phyloP scores from a whole-genome alignment of 2,113 vertebrate species.

The Anolis carolinensis region DNA sequence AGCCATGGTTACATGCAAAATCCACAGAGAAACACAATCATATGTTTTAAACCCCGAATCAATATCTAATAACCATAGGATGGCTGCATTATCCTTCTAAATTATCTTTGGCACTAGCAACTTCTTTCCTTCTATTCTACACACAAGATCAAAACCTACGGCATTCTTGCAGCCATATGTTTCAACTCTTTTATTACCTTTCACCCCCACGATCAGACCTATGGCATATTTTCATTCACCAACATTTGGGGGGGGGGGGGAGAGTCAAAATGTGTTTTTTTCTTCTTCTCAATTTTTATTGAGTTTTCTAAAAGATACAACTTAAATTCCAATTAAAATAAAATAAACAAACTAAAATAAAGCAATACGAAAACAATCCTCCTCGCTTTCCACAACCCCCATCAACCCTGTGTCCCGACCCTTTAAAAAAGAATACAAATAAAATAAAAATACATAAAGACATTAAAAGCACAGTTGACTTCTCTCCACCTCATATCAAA shows the following conservation, averaged over 20 bases:
- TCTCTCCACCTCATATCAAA: too few relatives aligned
- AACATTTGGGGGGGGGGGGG: background rate
- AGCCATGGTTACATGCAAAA: background rate
- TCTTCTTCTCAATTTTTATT: too few relatives aligned
- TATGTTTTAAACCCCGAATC: background rate
- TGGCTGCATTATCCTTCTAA: background rate
- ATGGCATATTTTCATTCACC: background rate
- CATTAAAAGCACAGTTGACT: too few relatives aligned
- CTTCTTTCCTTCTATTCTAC: background rate
- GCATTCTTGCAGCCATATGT: background rate
- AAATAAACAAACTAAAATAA: too few relatives aligned
- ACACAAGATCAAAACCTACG: background rate
- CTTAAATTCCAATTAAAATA: too few relatives aligned
- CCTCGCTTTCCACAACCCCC: too few relatives aligned
- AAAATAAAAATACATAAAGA: too few relatives aligned
- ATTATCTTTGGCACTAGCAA: background rate
- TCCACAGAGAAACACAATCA: background rate
- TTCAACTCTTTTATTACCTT: background rate
- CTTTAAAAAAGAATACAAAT: too few relatives aligned
- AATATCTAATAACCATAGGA: background rate
- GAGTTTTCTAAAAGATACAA: too few relatives aligned
- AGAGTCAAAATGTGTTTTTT: background rate
- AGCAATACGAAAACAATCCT: too few relatives aligned
- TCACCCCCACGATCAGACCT: background rate
- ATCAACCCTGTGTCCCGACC: too few relatives aligned